Percentiles rank a stretch among this genome's conserved stretches.
Evolutionary conservation across 2,113 vertebrate genomes (phyloP).

Genomic region (Otus sunia): DNA sequence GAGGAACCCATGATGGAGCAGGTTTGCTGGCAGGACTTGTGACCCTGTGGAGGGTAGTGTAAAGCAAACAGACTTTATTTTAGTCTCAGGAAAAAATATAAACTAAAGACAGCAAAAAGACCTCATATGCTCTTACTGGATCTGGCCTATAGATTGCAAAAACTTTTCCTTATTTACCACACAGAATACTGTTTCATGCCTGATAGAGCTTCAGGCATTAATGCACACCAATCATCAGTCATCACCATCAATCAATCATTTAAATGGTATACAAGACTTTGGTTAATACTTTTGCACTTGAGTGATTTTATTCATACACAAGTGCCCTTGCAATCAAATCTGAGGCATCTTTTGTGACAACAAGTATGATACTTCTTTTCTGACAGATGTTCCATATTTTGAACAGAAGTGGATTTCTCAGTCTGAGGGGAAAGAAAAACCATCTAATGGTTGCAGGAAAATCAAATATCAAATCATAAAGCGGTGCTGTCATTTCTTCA

Average conservation of each 20-base stretch:
- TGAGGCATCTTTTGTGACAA: background rate
- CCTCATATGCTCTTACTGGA: background rate
- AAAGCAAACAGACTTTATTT: background rate
- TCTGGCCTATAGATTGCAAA: background rate
- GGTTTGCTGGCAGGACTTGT: background rate
- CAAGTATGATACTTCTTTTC: constrained; percentile 2
- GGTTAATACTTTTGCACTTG: constrained; percentile 35
- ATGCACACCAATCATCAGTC: constrained; percentile 13
- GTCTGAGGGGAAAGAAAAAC: background rate
- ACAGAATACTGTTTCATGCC: background rate
- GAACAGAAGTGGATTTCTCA: background rate
- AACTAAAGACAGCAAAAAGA: background rate
- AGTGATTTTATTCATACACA: constrained; percentile 47
- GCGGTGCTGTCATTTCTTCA: background rate
- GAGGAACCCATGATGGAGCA: background rate
- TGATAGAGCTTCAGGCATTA: background rate
- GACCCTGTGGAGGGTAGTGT: background rate
- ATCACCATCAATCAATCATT: constrained; percentile 45
- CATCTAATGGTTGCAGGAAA: background rate
- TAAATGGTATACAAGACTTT: constrained; percentile 20
- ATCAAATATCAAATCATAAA: background rate
- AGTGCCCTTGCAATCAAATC: constrained; percentile 58
- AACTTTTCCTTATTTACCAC: background rate
- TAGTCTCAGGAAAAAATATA: background rate
- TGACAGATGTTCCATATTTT: constrained; percentile 32